These are phyloP conservation scores for Rhopalosiphum padi DNA, from an alignment of 1,140 invertebrate species.

Conservation along the genomic window DNA sequence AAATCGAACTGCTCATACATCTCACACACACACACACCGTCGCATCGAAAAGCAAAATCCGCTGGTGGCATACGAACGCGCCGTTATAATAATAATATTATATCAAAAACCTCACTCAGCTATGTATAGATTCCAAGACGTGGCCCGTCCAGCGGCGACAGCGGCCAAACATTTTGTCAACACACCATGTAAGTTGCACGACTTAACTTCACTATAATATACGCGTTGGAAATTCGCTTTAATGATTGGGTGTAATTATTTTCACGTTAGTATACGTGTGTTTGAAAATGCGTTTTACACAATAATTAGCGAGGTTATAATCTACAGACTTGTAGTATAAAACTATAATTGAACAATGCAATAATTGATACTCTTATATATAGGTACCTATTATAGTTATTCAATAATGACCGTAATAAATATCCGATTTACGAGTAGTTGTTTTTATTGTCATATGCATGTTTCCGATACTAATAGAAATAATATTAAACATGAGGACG, in stretches of 20 bases:
- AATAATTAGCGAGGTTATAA: no score
- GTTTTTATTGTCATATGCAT: no score
- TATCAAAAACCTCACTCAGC: not conserved
- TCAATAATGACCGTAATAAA: no score
- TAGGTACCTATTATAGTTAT: no score
- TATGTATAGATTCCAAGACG: slow-evolving; percentile 8
- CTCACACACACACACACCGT: not conserved
- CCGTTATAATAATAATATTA: not conserved
- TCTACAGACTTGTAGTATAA: not conserved
- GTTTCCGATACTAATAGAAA: no score
- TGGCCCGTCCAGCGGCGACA: not conserved
- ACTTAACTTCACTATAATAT: not conserved
- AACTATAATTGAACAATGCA: not conserved
- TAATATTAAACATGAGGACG: no score
- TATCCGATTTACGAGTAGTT: no score
- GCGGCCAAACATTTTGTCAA: slow-evolving; percentile 28
- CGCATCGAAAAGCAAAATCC: not conserved
- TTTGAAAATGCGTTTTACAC: no score
- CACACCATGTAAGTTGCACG: not conserved
- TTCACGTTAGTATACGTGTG: no score
- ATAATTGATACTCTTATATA: no score
- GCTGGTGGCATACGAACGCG: not conserved
- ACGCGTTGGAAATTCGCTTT: no score
- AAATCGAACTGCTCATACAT: not conserved
- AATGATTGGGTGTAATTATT: not conserved